Evolutionary conservation across 2,113 vertebrate genomes (phyloP).

Genomic region (Gorsachius goisagi): DNA sequence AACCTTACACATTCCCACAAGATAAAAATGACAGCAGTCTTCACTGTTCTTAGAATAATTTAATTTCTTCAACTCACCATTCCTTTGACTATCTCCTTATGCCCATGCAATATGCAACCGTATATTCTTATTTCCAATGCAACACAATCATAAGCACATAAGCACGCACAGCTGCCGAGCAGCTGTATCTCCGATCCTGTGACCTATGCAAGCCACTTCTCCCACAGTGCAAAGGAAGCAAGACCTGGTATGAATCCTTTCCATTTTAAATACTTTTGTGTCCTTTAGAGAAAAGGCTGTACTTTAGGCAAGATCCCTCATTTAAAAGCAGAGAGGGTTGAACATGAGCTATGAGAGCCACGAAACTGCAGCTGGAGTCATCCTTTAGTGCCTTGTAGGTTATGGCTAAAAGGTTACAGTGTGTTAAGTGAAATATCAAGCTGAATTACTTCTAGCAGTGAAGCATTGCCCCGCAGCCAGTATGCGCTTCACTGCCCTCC

Average conservation of each 20-base stretch:
- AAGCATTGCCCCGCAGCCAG: not conserved
- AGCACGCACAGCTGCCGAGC: not conserved
- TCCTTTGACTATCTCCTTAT: not conserved
- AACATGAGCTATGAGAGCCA: not conserved
- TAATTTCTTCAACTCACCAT: not conserved
- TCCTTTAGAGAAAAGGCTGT: not conserved
- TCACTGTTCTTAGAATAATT: not conserved
- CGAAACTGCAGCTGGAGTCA: not conserved
- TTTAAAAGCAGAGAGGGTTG: not conserved
- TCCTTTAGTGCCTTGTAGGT: not conserved
- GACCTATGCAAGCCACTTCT: not conserved
- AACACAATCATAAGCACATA: not conserved
- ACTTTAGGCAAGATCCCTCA: not conserved
- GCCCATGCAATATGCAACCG: not conserved
- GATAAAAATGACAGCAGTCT: conserved; percentile 21
- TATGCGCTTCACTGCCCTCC: not conserved
- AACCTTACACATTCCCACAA: not conserved
- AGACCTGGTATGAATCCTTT: not conserved
- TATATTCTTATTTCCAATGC: not conserved
- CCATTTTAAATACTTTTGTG: not conserved
- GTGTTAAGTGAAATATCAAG: conserved; percentile 12
- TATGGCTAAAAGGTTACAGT: not conserved
- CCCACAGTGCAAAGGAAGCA: not conserved
- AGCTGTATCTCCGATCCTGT: not conserved
- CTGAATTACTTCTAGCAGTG: conserved; percentile 16